Evolutionary conservation across 1,140 invertebrate species (phyloP), one percentile per base, ranked within the genome.

Genomic region (Papilio glaucus): DNA sequence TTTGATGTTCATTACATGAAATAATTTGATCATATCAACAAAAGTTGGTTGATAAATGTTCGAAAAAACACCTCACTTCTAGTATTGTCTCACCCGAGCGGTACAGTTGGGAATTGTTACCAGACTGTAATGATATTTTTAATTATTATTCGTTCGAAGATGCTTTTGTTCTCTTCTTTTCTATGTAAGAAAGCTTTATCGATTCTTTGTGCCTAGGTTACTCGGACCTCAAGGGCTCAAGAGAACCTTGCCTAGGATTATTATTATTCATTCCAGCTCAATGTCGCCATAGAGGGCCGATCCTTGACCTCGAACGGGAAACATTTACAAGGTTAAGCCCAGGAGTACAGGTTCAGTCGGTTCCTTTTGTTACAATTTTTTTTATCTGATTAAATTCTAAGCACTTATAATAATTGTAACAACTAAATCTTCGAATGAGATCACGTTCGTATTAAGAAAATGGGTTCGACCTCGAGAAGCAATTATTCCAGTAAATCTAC

Each of bases 401-500:
- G 29, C 62, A 39, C 33, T 38, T 38, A 37, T 18, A 38, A 39
- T 65, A 41, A 65, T 65, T 65, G 18, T 37, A 38, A 39, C 37
- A 65, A 65, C 68, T 73, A 61, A 73, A 76, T 75, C 78, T 76
- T 71, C 72, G 75, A 87, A 84, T 81, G 79, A 82, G 81, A 87
- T 81, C 85, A 85, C 74, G 77, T 72, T 83, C 81, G 77, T 79
- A 81, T 77, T 79, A 57, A 82, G 79, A 77, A 85, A 85, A 88
- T 86, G 76, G 74, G 62, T 84, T 81, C 78, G 85, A 84, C 87
- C 85, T 87, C 86, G 85, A 72, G 72, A 75, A 77, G 76, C 81
- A 87, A 85, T 85, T 81, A 80, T 85, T 82, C 80, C 77, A 85
- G 79, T 81, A 81, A 83, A 80, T 83, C 76, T 72, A 77, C 73